Evolutionary conservation across 2,888 invertebrate species (phyloP), one percentile per base, ranked within the genome.

Genomic region (Drosophila eohydei): DNA sequence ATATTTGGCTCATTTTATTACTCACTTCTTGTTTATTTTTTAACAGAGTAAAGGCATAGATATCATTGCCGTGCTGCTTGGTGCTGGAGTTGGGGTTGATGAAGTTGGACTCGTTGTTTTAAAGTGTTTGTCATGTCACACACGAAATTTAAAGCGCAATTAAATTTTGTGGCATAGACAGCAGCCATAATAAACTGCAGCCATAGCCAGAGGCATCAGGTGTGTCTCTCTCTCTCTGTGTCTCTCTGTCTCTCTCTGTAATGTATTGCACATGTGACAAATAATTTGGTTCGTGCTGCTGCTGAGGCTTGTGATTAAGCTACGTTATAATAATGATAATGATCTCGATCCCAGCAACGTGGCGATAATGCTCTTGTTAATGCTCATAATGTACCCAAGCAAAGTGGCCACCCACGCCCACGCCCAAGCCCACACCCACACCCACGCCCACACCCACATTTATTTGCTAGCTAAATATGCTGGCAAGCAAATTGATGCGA

Each of bases 121-220:
- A 64, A 81, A 79, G 75, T 75, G 68, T 61, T 78, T 67, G 41
- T 8, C 68, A 32, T 60, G 68, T 67, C 68, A 60, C 56, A 57
- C 46, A 34, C 52, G 63, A 71, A 80, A 81, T 86, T 80, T 86
- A 86, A 86, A 67, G 86, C 83, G 78, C 82, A 86, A 83, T 83
- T 86, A 86, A 74, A 69, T 86, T 83, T 82, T 80, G 86, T 68
- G 83, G 81, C 86, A 77, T 77, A 85, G 83, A 76, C 74, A 71
- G 48, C 30, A 56, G 61, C 41, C 62, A 55, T 64, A 70, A 62
- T 63, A 73, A 78, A 81, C 73, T 78, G 71, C 67, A 64, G 59
- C 44, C 56, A 34, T 34, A 46, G 32, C 64, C 43, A 34, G 14
- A 14, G 48, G 54, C 46, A 28, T 48, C 78, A 78, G 74, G 67